A percentile compares a stretch with the other conserved stretches of the same genome.
These are phyloP conservation scores for Lasioglossum leucozonium DNA, from an alignment of 2,888 invertebrate species.

Conservation along the genomic window DNA sequence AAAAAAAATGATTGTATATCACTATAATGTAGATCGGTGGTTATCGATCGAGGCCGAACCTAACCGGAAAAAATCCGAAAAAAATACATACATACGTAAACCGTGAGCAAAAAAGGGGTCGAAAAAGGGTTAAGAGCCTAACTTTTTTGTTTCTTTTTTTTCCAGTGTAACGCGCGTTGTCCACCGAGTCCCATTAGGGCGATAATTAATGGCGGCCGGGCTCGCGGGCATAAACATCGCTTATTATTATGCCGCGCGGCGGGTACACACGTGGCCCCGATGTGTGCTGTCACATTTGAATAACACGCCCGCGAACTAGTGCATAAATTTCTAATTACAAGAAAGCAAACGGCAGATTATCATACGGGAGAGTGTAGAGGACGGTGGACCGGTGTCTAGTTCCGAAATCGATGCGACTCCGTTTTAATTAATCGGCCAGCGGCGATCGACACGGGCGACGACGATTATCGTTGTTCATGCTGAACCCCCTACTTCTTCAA, in stretches of 20 bases:
- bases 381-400: not conserved
- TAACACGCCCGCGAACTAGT: constrained; percentile 82
- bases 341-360: constrained; percentile 73
- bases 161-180: constrained; percentile 69
- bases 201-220: constrained; percentile 77
- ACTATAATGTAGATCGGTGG: too few relatives aligned
- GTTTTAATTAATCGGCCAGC: constrained; percentile 49
- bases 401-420: constrained; percentile 41
- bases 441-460: constrained; percentile 25
- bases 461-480: constrained; percentile 42
- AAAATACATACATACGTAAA: not conserved
- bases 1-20: too few relatives aligned
- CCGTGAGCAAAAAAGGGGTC: not conserved
- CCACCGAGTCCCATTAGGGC: constrained; percentile 74
- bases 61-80: too few relatives aligned
- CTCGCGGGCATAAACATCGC: constrained; percentile 72
- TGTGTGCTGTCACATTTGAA: constrained; percentile 82
- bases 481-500: not conserved
- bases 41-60: too few relatives aligned
- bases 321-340: constrained; percentile 84
- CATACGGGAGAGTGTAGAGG: constrained; percentile 39
- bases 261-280: constrained; percentile 68
- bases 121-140: not conserved
- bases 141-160: constrained; percentile 19
- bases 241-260: constrained; percentile 68